These are phyloP conservation scores for Pharmacophagus antenor DNA, from an alignment of 2,888 invertebrate species.

Conservation along the genomic window DNA sequence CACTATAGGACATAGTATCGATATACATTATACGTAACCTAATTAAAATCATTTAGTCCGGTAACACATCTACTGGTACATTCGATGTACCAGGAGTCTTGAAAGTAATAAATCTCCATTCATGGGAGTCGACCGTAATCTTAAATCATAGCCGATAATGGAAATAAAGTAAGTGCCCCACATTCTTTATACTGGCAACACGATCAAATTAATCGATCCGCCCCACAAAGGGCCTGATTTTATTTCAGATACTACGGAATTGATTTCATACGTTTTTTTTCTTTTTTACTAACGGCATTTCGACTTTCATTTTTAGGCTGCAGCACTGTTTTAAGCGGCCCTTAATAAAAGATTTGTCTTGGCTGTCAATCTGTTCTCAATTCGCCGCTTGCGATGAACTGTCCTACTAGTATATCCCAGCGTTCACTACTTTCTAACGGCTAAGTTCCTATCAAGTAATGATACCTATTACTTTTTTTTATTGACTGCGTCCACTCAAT, in stretches of 20 bases:
- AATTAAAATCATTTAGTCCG: too few species aligned
- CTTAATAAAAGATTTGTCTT: conserved; percentile 29
- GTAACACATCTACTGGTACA: too few species aligned
- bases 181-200: background rate
- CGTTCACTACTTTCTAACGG: conserved; percentile 37
- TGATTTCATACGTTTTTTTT: conserved; percentile 31
- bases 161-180: background rate
- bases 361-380: conserved; percentile 25
- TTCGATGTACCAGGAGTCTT: too few species aligned
- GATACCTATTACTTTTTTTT: conserved; percentile 37
- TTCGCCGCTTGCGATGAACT: conserved; percentile 10
- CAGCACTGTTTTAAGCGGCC: conserved; percentile 30
- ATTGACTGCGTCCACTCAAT: conserved; percentile 34
- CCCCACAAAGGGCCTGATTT: conserved; percentile 34
- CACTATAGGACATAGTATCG: too few species aligned
- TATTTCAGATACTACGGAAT: conserved; percentile 22
- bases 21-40: too few species aligned
- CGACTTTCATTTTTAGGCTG: conserved; percentile 30
- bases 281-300: conserved; percentile 34
- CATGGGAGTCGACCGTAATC: background rate
- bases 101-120: too few species aligned
- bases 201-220: conserved; percentile 19
- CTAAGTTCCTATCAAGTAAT: conserved; percentile 37
- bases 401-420: background rate
- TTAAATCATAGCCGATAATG: background rate